phyloP scores from a whole-genome alignment of 2,888 invertebrate species.

The Tortricodes alternella region DNA sequence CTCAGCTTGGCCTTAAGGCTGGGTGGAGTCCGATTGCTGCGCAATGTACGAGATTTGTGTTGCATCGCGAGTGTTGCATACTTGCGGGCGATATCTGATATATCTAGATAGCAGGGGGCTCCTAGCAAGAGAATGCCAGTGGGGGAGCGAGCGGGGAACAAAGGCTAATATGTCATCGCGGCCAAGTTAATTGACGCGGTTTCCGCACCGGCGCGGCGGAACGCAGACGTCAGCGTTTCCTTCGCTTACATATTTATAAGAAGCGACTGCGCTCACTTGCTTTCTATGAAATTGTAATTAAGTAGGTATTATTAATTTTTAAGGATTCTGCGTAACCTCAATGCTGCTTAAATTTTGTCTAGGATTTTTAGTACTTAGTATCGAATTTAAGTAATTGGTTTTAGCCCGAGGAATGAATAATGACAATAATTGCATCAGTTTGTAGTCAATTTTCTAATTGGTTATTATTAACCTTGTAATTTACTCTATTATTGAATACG shows the following conservation, averaged over 20 bases:
- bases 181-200: slow-evolving; percentile 81
- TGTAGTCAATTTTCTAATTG: background rate
- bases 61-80: slow-evolving; percentile 42
- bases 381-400: background rate
- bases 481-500: background rate
- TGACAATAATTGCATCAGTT: too few relatives aligned
- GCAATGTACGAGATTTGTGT: slow-evolving; percentile 43
- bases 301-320: slow-evolving; percentile 31
- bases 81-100: slow-evolving; percentile 39
- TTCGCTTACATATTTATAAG: slow-evolving; percentile 76
- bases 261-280: slow-evolving; percentile 49
- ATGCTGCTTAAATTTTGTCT: background rate
- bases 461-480: background rate
- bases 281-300: slow-evolving; percentile 49
- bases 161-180: slow-evolving; percentile 81
- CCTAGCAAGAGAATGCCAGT: slow-evolving; percentile 63
- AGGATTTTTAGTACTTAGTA: too few relatives aligned
- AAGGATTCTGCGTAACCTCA: slow-evolving; percentile 4
- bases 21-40: slow-evolving; percentile 8
- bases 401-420: too few relatives aligned
- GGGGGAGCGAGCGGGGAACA: slow-evolving; percentile 59
- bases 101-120: slow-evolving; percentile 42
- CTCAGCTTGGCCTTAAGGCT: slow-evolving; percentile 1
- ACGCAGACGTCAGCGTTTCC: slow-evolving; percentile 77
- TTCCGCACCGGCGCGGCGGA: slow-evolving; percentile 76